These are phyloP conservation scores for Distichodus sexfasciatus DNA, from an alignment of 2,797 vertebrate species.

Conservation along the genomic window DNA sequence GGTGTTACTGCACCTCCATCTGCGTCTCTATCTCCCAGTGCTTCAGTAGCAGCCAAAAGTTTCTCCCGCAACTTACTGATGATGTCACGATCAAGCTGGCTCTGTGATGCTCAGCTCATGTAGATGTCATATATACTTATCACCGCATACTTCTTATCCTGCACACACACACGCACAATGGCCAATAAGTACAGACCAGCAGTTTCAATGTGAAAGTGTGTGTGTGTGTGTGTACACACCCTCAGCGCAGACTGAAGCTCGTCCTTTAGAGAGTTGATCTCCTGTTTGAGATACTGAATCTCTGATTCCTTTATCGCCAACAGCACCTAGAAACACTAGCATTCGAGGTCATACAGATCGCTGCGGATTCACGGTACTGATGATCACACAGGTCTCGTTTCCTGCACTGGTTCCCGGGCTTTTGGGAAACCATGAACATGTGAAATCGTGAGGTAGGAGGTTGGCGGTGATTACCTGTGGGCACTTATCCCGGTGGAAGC, in stretches of 20 bases:
- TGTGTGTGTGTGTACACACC: constrained; percentile 71
- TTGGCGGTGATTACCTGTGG: too few species aligned
- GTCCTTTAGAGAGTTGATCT: constrained; percentile 97
- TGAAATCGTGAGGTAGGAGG: too few species aligned
- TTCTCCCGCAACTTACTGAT: constrained; percentile 93
- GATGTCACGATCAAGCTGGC: constrained; percentile 97
- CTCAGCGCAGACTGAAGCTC: constrained; percentile 93
- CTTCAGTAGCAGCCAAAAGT: constrained; percentile 90
- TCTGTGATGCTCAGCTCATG: constrained; percentile 96
- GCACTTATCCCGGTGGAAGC: too few species aligned
- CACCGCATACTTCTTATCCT: constrained; percentile 98
- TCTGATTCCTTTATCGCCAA: constrained; percentile 96
- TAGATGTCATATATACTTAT: constrained; percentile 98
- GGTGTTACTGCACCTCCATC: constrained; percentile 79
- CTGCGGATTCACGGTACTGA: too few species aligned
- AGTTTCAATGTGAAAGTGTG: constrained; percentile 6
- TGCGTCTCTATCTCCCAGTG: constrained; percentile 85
- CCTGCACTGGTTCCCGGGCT: too few species aligned
- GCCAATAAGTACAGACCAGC: neutral
- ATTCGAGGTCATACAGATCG: too few species aligned
- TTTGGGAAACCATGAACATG: too few species aligned
- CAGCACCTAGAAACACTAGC: too few species aligned
- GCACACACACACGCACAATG: constrained; percentile 32
- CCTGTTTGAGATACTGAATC: constrained; percentile 98
- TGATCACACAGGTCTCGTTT: too few species aligned